Percentiles rank a stretch among this genome's conserved stretches.
Evolutionary conservation across 2,888 invertebrate genomes (phyloP).

Genomic region (Eristalis arbustorum): DNA sequence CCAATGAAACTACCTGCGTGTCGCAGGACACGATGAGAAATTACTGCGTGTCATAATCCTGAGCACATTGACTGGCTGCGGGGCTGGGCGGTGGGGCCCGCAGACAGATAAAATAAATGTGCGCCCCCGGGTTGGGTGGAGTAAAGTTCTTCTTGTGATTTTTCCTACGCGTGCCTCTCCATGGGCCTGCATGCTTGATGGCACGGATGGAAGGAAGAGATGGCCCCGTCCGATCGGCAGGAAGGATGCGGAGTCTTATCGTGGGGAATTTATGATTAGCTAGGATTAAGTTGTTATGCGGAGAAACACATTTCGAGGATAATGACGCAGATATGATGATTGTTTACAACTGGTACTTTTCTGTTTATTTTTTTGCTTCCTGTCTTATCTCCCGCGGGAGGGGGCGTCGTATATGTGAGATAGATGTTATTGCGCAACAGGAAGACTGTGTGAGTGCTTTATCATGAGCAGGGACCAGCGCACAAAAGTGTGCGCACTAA

Average conservation of each 20-base stretch:
- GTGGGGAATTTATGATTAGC: conserved; percentile 43
- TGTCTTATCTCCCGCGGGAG: not conserved
- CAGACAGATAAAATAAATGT: conserved; percentile 55
- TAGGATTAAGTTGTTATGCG: conserved; percentile 42
- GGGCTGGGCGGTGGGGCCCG: not conserved
- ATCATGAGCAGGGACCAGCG: conserved; percentile 1
- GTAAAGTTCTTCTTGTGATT: conserved; percentile 44
- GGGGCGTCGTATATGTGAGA: not conserved
- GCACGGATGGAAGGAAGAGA: conserved; percentile 1
- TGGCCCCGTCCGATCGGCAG: not conserved
- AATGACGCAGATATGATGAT: conserved; percentile 39
- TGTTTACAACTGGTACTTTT: conserved; percentile 29
- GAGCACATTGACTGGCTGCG: not conserved
- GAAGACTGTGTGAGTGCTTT: not conserved
- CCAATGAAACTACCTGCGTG: conserved; percentile 63
- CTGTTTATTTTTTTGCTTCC: not conserved
- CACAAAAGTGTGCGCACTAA: not conserved
- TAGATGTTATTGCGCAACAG: not conserved
- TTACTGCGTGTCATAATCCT: conserved; percentile 52
- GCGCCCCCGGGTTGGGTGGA: conserved; percentile 29
- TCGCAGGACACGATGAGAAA: conserved; percentile 56
- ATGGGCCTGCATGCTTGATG: not conserved
- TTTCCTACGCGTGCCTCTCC: conserved; percentile 1
- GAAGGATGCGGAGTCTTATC: conserved; percentile 19
- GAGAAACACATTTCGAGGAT: conserved; percentile 8